Conservation (phyloP, 1,140 invertebrate genomes). For the Macrocentrus cingulum region DNA sequence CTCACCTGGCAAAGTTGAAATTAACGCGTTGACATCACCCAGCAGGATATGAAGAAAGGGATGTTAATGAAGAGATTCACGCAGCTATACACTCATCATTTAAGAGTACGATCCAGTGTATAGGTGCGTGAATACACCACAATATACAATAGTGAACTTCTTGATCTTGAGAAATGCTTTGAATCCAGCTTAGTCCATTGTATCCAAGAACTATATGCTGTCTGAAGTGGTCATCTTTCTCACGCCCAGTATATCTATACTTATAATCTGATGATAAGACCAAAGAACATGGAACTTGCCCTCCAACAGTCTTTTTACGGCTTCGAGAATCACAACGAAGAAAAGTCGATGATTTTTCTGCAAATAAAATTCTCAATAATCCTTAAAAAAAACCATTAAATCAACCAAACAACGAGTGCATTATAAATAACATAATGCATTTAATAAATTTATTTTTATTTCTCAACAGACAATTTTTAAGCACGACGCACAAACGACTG, state of each 20-base stretch:
- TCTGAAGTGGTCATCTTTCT: constrained; percentile 33
- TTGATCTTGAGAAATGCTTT: constrained; percentile 52
- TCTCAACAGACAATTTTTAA: too few relatives aligned
- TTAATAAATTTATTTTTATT: too few relatives aligned
- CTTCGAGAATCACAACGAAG: background rate
- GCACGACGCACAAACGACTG: too few relatives aligned
- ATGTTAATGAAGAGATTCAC: constrained; percentile 24
- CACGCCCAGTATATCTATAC: constrained; percentile 20
- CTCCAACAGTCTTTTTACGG: background rate
- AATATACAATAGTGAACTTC: constrained; percentile 39
- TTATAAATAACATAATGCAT: too few relatives aligned
- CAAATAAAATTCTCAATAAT: too few relatives aligned
- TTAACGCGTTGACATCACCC: too few relatives aligned
- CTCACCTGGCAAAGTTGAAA: too few relatives aligned
- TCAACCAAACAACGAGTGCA: too few relatives aligned
- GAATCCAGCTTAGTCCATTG: constrained; percentile 37
- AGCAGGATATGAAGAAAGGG: constrained; percentile 22
- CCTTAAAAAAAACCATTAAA: too few relatives aligned
- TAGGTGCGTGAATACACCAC: constrained; percentile 1
- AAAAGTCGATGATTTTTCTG: background rate
- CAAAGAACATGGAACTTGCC: constrained; percentile 32
- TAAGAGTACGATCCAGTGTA: background rate
- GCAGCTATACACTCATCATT: too few relatives aligned
- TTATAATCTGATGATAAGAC: constrained; percentile 46
- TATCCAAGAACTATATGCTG: constrained; percentile 30